Conservation (phyloP, 2,888 invertebrate species). For the Dorcus hopei region DNA sequence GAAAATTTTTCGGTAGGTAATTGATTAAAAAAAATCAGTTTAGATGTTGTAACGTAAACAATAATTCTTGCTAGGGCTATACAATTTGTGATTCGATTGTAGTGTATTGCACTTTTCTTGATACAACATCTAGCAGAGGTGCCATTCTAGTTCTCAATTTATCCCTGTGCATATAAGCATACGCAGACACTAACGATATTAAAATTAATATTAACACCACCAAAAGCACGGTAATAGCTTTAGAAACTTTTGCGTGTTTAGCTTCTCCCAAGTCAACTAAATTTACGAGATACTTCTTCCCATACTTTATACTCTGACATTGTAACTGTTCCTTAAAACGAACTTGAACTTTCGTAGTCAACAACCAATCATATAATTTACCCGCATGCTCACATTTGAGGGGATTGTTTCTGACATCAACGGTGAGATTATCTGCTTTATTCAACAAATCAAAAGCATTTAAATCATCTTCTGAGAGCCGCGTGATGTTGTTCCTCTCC, state of each 20-base stretch:
- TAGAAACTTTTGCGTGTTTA: conserved; percentile 41
- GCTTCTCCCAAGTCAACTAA: conserved; percentile 39
- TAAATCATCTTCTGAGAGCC: conserved; percentile 57
- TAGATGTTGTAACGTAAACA: neutral
- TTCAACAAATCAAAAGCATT: conserved; percentile 53
- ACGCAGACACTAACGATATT: conserved; percentile 54
- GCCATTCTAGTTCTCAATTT: conserved; percentile 57
- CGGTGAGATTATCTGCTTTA: conserved; percentile 49
- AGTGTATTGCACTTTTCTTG: conserved; percentile 70
- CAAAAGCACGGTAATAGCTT: conserved; percentile 51
- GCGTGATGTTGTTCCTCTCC: conserved; percentile 62
- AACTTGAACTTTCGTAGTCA: conserved; percentile 58
- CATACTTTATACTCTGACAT: conserved; percentile 49
- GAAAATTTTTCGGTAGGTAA: too few species aligned
- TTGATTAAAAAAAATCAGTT: too few species aligned
- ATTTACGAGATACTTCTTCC: conserved; percentile 37
- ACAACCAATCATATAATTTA: conserved; percentile 62
- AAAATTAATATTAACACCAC: conserved; percentile 56
- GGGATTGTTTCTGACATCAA: conserved; percentile 66
- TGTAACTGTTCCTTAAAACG: conserved; percentile 55
- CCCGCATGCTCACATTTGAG: conserved; percentile 65
- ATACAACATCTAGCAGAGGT: conserved; percentile 63
- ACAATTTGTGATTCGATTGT: conserved; percentile 57
- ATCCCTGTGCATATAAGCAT: conserved; percentile 61
- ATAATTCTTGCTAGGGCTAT: conserved; percentile 6